Conservation (phyloP, 2,113 vertebrate species). For the Parus major region DNA sequence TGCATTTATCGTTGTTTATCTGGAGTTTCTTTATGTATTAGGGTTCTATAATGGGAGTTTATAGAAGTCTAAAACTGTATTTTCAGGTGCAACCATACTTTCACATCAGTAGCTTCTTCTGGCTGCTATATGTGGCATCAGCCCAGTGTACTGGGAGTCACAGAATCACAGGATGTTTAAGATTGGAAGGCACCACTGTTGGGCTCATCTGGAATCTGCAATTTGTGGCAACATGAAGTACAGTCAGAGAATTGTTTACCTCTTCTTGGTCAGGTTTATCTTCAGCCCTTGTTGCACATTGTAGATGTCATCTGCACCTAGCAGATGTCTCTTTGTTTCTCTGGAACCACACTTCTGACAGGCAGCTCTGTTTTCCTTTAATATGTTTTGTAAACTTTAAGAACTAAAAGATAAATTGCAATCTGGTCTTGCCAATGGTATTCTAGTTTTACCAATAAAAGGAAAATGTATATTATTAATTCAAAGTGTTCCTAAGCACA, state of each 20-base stretch:
- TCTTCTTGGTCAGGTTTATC: not conserved
- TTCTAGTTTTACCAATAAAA: not conserved
- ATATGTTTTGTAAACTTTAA: not conserved
- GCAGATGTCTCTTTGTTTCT: not conserved
- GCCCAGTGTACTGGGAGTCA: accelerated
- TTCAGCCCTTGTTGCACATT: not conserved
- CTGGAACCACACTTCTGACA: not conserved
- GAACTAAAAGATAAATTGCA: not conserved
- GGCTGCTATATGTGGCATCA: not conserved
- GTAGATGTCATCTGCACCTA: not conserved
- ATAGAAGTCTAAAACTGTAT: not conserved
- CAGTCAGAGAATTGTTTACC: not conserved
- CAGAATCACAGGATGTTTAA: not conserved
- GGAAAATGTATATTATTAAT: not conserved
- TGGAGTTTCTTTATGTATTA: not conserved
- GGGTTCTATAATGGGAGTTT: not conserved
- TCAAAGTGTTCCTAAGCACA: not conserved
- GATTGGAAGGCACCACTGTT: not conserved
- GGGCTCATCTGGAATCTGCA: not conserved
- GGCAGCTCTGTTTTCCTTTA: not conserved
- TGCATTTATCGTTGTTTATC: not conserved
- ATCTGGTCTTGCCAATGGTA: not conserved
- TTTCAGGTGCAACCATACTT: not conserved
- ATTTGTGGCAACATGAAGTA: not conserved
- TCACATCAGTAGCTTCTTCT: not conserved